Percentiles rank a stretch among this genome's conserved stretches.
phyloP scores from a whole-genome alignment of 2,888 invertebrate genomes.

The Anagyrus pseudococci region DNA sequence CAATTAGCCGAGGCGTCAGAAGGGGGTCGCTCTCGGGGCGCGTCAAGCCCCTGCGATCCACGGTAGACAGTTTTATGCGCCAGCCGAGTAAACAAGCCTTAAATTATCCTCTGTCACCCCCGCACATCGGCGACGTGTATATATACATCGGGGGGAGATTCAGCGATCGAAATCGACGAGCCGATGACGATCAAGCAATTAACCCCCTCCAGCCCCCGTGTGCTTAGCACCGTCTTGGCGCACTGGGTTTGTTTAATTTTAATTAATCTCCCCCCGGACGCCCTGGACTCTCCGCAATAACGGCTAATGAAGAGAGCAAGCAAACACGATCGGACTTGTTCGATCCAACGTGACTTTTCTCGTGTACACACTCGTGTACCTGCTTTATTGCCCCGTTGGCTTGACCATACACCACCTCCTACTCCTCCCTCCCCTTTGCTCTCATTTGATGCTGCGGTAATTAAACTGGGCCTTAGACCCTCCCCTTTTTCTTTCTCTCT shows the following conservation, averaged over 20 bases:
- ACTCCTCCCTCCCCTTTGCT: neutral
- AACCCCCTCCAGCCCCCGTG: conserved; percentile 43
- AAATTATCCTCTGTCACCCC: neutral
- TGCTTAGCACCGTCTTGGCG: neutral
- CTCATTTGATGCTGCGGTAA: conserved; percentile 13
- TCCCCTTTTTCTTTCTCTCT: too few species aligned
- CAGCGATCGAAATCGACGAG: neutral
- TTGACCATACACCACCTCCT: neutral
- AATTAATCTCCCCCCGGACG: conserved; percentile 48
- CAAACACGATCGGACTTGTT: conserved; percentile 45
- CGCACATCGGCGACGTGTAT: too few species aligned
- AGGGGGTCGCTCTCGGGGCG: too few species aligned
- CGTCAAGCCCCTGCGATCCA: neutral
- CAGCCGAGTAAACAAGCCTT: neutral
- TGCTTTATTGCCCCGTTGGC: neutral
- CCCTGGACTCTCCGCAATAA: conserved; percentile 41
- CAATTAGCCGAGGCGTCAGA: too few species aligned
- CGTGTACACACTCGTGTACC: neutral
- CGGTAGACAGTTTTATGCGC: neutral
- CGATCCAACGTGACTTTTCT: neutral
- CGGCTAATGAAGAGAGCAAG: conserved; percentile 50
- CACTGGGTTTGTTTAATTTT: conserved; percentile 52
- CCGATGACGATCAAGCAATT: conserved; percentile 39
- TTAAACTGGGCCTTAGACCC: too few species aligned
- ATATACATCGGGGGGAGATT: too few species aligned